These are phyloP conservation scores for Palaemon carinicauda DNA, from an alignment of 1,140 invertebrate species.

Conservation along the genomic window DNA sequence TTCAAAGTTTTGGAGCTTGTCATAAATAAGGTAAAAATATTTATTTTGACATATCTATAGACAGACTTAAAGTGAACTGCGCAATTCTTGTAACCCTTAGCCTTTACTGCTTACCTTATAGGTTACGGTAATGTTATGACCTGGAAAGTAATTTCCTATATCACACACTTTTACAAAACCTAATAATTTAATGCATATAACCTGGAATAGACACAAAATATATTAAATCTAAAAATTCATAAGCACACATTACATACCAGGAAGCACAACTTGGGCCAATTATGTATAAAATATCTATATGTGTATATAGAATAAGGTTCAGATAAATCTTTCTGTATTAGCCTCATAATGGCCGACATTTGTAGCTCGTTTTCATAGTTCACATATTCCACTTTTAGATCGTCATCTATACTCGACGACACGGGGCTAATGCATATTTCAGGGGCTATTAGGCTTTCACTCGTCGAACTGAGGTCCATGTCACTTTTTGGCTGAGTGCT, in stretches of 20 bases:
- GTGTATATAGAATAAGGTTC: conserved; percentile 99
- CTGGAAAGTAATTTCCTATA: no score
- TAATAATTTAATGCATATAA: no score
- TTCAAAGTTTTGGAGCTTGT: no score
- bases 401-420: conserved; percentile 30
- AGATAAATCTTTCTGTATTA: conserved; percentile 98
- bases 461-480: conserved; percentile 47
- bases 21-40: no score
- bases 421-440: conserved; percentile 57
- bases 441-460: conserved; percentile 54
- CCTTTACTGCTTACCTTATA: no score
- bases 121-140: no score
- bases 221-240: neutral
- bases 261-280: conserved; percentile 99
- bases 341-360: conserved; percentile 96
- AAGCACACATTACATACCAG: conserved; percentile 75
- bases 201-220: no score
- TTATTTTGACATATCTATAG: no score
- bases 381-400: conserved; percentile 69
- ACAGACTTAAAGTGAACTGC: no score
- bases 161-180: no score
- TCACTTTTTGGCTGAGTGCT: conserved; percentile 57
- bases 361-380: conserved; percentile 88
- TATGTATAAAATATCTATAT: conserved; percentile 99
- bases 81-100: no score